phyloP scores from a whole-genome alignment of 37 sponge, comb jelly and placozoan species.

The Ephydatia muelleri region DNA sequence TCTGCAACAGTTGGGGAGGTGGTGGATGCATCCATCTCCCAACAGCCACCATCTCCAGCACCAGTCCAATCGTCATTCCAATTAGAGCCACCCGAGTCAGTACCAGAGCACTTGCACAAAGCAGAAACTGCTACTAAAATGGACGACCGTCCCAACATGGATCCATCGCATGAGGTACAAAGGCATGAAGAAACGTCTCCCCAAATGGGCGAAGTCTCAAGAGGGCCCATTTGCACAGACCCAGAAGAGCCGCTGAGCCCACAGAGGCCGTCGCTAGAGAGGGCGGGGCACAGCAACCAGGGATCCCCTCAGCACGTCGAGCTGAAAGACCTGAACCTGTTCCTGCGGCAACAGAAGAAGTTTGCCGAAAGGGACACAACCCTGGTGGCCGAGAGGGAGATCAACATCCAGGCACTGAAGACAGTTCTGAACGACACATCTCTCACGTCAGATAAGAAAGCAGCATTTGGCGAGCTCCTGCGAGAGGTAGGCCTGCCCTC shows the following conservation, averaged over 20 bases:
- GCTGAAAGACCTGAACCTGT: not conserved
- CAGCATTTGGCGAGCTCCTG: constrained; percentile 42
- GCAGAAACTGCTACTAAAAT: not conserved
- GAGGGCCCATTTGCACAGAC: not conserved
- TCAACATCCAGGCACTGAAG: not conserved
- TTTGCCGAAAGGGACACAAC: not conserved
- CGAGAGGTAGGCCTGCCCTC: constrained; percentile 34
- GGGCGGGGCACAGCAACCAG: not conserved
- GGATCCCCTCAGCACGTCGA: not conserved
- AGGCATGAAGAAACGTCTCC: not conserved
- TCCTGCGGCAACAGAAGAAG: not conserved
- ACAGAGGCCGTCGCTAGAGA: not conserved
- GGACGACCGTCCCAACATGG: not conserved
- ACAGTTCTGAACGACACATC: constrained; percentile 8
- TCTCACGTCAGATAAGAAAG: constrained; percentile 24
- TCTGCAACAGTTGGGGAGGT: not conserved
- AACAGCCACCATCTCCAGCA: not conserved
- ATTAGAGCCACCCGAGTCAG: not conserved
- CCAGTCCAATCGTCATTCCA: not conserved
- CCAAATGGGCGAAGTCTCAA: not conserved
- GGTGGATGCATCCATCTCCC: not conserved
- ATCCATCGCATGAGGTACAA: not conserved
- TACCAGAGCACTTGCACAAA: not conserved
- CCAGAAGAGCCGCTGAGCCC: not conserved
- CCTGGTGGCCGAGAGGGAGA: not conserved